Percentiles rank a stretch among this genome's conserved stretches.
These are phyloP conservation scores for Falcunculus frontatus DNA, from an alignment of 2,113 vertebrate species.

Conservation along the genomic window DNA sequence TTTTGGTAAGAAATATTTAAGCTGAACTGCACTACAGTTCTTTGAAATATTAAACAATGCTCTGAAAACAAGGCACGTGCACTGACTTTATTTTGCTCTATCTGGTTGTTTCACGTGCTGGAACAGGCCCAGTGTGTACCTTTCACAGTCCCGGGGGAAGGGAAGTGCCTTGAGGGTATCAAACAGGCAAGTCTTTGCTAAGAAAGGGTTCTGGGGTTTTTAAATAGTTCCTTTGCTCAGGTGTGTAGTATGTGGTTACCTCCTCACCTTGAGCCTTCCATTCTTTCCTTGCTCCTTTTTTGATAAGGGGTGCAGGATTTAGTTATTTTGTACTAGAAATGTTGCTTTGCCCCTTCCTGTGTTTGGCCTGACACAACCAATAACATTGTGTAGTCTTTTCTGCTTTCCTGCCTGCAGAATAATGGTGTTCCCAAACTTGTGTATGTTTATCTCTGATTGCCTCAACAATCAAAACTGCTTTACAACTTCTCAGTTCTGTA, in stretches of 20 bases:
- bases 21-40: not conserved
- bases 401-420: not conserved
- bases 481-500: not conserved
- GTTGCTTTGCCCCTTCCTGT: not conserved
- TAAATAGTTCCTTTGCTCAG: not conserved
- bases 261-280: not conserved
- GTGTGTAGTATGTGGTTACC: not conserved
- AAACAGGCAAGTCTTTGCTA: not conserved
- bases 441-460: not conserved
- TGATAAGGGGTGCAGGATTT: not conserved
- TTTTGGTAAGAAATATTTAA: not conserved
- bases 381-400: accelerated
- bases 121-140: not conserved
- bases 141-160: not conserved
- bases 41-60: conserved; percentile 15
- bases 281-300: not conserved
- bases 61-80: not conserved
- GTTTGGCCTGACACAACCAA: not conserved
- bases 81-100: not conserved
- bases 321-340: not conserved
- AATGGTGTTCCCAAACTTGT: not conserved
- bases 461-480: not conserved
- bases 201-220: not conserved
- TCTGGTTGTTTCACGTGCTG: not conserved
- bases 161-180: not conserved